Evolutionary conservation across 2,888 invertebrate genomes (phyloP).

Genomic region (Microplitis manilae): DNA sequence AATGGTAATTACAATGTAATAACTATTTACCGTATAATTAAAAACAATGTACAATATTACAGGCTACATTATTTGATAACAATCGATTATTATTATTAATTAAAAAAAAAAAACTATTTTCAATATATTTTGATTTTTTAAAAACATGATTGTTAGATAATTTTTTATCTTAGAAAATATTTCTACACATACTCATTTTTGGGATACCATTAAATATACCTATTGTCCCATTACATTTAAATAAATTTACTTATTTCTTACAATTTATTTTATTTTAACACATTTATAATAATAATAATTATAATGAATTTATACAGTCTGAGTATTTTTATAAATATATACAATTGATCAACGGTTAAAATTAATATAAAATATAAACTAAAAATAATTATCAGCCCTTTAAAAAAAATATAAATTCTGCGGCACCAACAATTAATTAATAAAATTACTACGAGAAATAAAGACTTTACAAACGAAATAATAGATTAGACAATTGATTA

Average conservation of each 20-base stretch:
- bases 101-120: constrained; percentile 28
- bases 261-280: background rate
- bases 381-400: constrained; percentile 27
- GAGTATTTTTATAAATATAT: constrained; percentile 25
- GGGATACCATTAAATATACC: background rate
- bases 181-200: background rate
- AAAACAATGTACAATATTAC: constrained; percentile 53
- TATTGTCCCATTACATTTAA: background rate
- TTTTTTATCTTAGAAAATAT: background rate
- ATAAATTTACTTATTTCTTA: constrained; percentile 17
- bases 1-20: constrained; percentile 47
- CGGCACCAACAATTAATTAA: constrained; percentile 47
- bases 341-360: constrained; percentile 31
- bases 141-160: constrained; percentile 32
- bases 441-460: constrained; percentile 6
- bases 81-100: constrained; percentile 44
- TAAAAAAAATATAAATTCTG: constrained; percentile 47
- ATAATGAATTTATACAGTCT: constrained; percentile 31
- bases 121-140: constrained; percentile 29
- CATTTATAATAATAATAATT: constrained; percentile 8
- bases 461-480: constrained; percentile 22
- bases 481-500: constrained; percentile 4
- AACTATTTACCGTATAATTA: constrained; percentile 45
- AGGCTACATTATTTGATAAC: constrained; percentile 49
- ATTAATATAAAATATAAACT: constrained; percentile 19